Conservation (phyloP, 2,797 vertebrate genomes). For the Cetoscarus ocellatus region DNA sequence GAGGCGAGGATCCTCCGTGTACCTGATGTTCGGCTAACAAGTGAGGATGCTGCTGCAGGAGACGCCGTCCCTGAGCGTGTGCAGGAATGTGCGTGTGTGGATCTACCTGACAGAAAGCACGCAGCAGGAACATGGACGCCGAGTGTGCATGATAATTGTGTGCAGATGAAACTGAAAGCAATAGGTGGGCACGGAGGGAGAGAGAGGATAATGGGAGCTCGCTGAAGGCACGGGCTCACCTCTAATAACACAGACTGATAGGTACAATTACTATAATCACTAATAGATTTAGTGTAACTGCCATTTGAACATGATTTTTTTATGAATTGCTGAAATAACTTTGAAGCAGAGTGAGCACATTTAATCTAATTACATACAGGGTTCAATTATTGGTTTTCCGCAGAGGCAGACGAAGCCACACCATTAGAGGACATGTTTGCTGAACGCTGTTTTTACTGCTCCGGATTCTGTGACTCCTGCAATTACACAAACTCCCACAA, state of each 20-base stretch:
- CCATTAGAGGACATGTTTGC: conserved; percentile 11
- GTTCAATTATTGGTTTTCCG: conserved; percentile 33
- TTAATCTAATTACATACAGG: conserved; percentile 45
- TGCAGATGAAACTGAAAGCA: conserved; percentile 24
- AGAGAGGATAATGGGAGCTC: conserved; percentile 46
- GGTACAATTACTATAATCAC: conserved; percentile 54
- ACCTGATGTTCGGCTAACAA: conserved; percentile 54
- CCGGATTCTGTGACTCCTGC: not conserved
- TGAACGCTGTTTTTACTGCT: not conserved
- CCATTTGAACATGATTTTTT: conserved; percentile 41
- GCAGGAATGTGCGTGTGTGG: conserved; percentile 1
- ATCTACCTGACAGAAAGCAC: too few relatives aligned
- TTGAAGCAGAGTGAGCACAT: conserved; percentile 29
- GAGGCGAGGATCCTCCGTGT: conserved; percentile 38
- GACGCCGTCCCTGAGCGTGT: not conserved
- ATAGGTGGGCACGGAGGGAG: conserved; percentile 25
- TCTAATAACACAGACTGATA: conserved; percentile 54
- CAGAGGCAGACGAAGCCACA: not conserved
- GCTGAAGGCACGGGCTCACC: conserved; percentile 45
- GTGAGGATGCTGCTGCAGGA: conserved; percentile 5
- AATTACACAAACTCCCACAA: not conserved
- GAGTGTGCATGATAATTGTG: not conserved
- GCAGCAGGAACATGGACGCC: too few relatives aligned
- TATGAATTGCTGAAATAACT: conserved; percentile 44
- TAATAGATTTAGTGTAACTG: conserved; percentile 35